phyloP scores from a whole-genome alignment of 2,888 invertebrate species.

The Drosophila crucigera region DNA sequence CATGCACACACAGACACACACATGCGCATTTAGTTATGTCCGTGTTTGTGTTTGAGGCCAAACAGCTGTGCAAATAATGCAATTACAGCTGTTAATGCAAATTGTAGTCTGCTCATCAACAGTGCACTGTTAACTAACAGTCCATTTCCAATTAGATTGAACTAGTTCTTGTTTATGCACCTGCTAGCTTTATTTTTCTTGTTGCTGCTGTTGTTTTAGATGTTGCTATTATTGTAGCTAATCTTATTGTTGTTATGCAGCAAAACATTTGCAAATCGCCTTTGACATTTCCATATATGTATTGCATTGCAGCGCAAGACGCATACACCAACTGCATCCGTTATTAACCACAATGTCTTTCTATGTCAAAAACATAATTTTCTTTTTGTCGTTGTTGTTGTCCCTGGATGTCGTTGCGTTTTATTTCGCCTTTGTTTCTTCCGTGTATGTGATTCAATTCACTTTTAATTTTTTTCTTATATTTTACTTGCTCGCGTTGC shows the following conservation, averaged over 20 bases:
- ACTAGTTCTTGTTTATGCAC: constrained; percentile 57
- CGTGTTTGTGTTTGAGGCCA: constrained; percentile 13
- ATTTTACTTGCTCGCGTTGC: constrained; percentile 13
- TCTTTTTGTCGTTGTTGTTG: constrained; percentile 3
- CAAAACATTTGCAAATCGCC: constrained; percentile 15
- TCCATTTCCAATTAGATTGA: constrained; percentile 33
- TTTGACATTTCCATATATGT: background rate
- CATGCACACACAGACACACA: constrained; percentile 15
- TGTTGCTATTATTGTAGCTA: constrained; percentile 17
- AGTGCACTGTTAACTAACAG: constrained; percentile 54
- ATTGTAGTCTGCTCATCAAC: constrained; percentile 26
- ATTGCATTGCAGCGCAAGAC: background rate
- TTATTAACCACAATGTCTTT: constrained; percentile 6
- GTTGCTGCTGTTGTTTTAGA: constrained; percentile 3
- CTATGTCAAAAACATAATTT: constrained; percentile 19
- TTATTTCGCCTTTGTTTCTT: constrained; percentile 36
- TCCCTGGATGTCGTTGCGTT: constrained; percentile 1
- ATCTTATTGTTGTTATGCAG: constrained; percentile 38
- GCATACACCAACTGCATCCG: constrained; percentile 7
- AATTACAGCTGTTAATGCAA: constrained; percentile 61
- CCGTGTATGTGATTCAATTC: constrained; percentile 16
- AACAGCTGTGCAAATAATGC: constrained; percentile 61
- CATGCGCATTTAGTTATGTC: constrained; percentile 1
- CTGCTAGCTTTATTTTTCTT: constrained; percentile 41
- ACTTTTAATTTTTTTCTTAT: constrained; percentile 1